Evolutionary conservation across 2,888 invertebrate genomes (phyloP), one percentile per base, ranked within the genome.

Genomic region (Heliconius erato): DNA sequence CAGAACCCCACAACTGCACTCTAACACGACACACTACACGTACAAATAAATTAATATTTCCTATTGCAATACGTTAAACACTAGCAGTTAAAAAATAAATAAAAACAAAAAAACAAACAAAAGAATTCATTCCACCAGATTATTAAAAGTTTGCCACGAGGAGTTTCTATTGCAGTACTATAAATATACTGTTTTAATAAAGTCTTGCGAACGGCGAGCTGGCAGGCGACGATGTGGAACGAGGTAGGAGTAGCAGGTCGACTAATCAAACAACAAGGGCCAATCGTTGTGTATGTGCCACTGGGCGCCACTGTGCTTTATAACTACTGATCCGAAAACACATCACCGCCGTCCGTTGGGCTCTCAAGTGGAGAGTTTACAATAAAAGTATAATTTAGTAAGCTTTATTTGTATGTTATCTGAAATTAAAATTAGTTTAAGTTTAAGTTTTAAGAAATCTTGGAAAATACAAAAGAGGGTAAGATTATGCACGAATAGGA

Each of bases 181-280:
- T 68, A 67, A 40, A 78, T 65, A 63, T 68, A 68, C 68, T 14
- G 79, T 74, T 74, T 84, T 68, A 79, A 80, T 84, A 82, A 82
- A 82, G 74, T 78, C 44, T 63, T 32, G 26, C 59, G 74, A 82
- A 49, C 77, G 71, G 54, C 40, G 44, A 74, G 67, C 78, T 65
- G 80, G 28, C 82, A 85, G 80, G 87, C 87, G 87, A 85, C 89
- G 90, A 90, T 89, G 91, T 86, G 91, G 88, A 92, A 91, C 87
- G 87, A 87, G 86, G 88, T 86, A 88, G 86, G 81, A 86, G 85
- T 85, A 90, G 89, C 91, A 92, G 92, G 91, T 89, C 91, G 91
- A 87, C 89, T 87, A 91, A 94, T 94, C 94, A 94, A 94, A 94
- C 91, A 93, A 91, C 93, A 91, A 87, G 89, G 89, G 87, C 88